Conservation (phyloP, 2,113 vertebrate species). For the Gorsachius goisagi region DNA sequence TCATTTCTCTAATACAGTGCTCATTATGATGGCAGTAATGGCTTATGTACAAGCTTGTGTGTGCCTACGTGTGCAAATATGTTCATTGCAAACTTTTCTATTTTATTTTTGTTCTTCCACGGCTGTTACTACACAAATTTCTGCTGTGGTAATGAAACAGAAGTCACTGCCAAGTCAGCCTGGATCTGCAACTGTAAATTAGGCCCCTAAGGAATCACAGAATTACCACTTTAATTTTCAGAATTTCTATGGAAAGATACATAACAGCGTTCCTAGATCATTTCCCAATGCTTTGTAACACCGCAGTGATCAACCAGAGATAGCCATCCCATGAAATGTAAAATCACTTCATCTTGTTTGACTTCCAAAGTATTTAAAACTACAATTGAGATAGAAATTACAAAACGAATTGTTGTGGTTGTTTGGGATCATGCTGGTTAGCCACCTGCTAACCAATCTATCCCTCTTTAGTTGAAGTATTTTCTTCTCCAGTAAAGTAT, state of each 20-base stretch:
- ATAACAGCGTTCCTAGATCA: neutral
- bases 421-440: conserved; percentile 35
- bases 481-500: neutral
- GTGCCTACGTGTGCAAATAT: neutral
- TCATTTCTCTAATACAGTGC: neutral
- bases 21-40: neutral
- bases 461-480: neutral
- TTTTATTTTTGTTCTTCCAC: conserved; percentile 3
- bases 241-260: neutral
- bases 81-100: neutral
- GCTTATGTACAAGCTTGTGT: neutral
- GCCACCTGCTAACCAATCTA: conserved; percentile 59
- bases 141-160: neutral
- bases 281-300: neutral
- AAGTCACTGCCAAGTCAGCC: neutral
- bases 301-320: neutral
- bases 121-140: conserved; percentile 27
- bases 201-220: conserved; percentile 16
- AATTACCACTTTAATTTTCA: conserved; percentile 38
- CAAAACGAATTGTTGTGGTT: conserved; percentile 8
- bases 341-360: neutral
- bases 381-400: neutral
- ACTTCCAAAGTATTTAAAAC: conserved; percentile 46
- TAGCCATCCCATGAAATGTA: neutral
- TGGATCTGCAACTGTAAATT: conserved; percentile 23